A percentile compares a stretch with the other conserved stretches of the same genome.
Evolutionary conservation across 2,113 vertebrate genomes (phyloP).

Genomic region (Oenanthe oenanthe): DNA sequence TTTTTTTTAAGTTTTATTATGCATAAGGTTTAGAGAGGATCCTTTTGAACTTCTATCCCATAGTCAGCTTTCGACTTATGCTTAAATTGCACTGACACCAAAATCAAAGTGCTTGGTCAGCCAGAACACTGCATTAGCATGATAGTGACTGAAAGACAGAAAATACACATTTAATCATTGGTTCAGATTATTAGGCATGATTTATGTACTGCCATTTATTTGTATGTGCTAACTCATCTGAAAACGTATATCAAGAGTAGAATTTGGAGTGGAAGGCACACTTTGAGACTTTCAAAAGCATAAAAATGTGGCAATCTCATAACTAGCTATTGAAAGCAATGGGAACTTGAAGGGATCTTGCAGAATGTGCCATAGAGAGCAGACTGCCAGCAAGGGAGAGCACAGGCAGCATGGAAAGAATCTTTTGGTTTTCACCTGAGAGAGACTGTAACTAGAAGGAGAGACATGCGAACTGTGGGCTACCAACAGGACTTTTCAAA

Average conservation of each 20-base stretch:
- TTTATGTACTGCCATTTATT: neutral
- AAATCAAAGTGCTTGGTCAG: neutral
- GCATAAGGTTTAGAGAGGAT: neutral
- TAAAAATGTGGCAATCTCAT: neutral
- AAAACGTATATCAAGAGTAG: neutral
- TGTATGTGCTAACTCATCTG: neutral
- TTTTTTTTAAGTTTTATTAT: neutral
- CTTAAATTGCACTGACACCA: neutral
- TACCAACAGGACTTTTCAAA: neutral
- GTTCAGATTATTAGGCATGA: neutral
- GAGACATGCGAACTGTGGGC: neutral
- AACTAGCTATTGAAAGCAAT: neutral
- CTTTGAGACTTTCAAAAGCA: neutral
- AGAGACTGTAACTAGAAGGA: neutral
- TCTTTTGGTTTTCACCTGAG: neutral
- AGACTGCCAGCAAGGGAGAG: neutral
- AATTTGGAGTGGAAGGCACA: neutral
- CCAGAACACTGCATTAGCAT: neutral
- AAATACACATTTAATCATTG: neutral
- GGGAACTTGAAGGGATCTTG: neutral
- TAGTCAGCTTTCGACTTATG: neutral
- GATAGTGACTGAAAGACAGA: neutral
- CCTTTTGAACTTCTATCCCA: neutral
- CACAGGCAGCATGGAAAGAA: neutral
- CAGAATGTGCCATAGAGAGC: neutral